Evolutionary conservation across 2,797 vertebrate species (phyloP).

Genomic region (Peromyscus nudipes): DNA sequence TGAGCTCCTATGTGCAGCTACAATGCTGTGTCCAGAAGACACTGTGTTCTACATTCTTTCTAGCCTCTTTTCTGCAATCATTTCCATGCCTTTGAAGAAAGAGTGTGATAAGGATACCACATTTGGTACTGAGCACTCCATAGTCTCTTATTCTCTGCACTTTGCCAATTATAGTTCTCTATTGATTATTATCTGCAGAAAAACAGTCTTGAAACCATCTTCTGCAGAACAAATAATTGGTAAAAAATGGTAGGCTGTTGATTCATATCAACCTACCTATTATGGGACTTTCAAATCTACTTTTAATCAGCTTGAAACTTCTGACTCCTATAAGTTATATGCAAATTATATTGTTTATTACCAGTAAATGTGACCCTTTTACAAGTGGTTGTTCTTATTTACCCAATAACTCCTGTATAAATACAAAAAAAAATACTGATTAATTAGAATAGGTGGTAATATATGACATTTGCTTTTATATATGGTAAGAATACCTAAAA

Average conservation of each 20-base stretch:
- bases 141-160: background rate
- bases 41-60: too few relatives aligned
- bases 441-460: slow-evolving; percentile 45
- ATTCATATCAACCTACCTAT: background rate
- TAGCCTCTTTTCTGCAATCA: background rate
- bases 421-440: slow-evolving; percentile 18
- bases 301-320: background rate
- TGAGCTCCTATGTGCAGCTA: background rate
- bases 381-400: slow-evolving; percentile 14
- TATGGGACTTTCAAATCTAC: background rate
- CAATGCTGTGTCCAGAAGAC: too few relatives aligned
- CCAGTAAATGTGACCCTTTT: background rate
- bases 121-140: too few relatives aligned
- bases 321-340: background rate
- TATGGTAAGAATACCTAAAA: slow-evolving; percentile 56
- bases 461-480: slow-evolving; percentile 34
- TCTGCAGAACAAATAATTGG: background rate
- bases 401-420: background rate
- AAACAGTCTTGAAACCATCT: background rate
- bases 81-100: background rate
- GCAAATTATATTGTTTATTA: background rate
- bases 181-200: background rate
- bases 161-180: background rate
- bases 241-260: background rate
- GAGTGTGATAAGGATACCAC: too few relatives aligned